Percentiles rank a stretch among this genome's conserved stretches.
Conservation (phyloP, 2,113 vertebrate genomes). For the Callipepla californica region DNA sequence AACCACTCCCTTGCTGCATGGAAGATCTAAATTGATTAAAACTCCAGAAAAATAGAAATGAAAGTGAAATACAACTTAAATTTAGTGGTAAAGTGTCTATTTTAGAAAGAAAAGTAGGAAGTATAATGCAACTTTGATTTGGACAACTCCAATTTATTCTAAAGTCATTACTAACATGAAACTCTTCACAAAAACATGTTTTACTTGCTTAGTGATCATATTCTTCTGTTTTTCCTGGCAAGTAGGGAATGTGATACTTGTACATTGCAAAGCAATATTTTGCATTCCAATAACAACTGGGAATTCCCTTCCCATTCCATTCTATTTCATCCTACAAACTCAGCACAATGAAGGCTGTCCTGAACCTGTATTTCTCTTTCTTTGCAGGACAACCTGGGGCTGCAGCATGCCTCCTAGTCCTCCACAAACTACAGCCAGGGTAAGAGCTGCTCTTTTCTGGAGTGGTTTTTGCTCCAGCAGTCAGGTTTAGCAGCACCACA, state of each 20-base stretch:
- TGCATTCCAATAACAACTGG: background rate
- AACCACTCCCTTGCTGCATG: background rate
- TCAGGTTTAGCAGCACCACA: background rate
- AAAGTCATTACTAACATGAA: background rate
- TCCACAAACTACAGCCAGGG: fast-evolving
- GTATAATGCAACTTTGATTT: background rate
- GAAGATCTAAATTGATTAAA: background rate
- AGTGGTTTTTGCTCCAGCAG: background rate
- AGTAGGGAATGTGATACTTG: fast-evolving
- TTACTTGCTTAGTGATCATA: fast-evolving
- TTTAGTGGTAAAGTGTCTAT: background rate
- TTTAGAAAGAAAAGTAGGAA: background rate
- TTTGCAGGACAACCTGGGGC: background rate
- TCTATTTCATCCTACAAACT: background rate
- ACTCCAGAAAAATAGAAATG: background rate
- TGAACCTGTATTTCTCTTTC: background rate
- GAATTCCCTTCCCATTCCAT: background rate
- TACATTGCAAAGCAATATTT: background rate
- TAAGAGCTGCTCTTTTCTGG: background rate
- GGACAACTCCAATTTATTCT: background rate
- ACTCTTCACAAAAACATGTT: background rate
- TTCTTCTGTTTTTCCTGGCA: background rate
- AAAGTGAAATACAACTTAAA: background rate
- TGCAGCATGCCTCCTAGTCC: background rate
- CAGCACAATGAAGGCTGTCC: background rate